A percentile compares a stretch with the other conserved stretches of the same genome.
Conservation (phyloP, 2,888 invertebrate species). For the Drosophila pseudotakahashii region DNA sequence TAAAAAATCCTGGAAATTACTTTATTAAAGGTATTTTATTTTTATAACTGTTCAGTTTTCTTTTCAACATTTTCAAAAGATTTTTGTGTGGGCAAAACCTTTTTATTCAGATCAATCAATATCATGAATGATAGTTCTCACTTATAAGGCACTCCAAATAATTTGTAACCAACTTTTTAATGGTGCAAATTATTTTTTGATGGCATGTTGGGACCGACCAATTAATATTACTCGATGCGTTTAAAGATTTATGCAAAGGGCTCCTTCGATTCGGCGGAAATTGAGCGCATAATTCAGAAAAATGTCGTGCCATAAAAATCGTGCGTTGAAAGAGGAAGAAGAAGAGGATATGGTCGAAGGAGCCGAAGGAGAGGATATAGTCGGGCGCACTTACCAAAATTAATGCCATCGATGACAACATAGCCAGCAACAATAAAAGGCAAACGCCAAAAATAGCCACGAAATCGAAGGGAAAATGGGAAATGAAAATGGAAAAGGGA, state of each 20-base stretch:
- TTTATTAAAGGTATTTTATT: too few relatives aligned
- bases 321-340: slow-evolving; percentile 46
- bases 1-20: too few relatives aligned
- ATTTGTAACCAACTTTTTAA: neutral
- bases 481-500: slow-evolving; percentile 27
- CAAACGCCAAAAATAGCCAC: slow-evolving; percentile 51
- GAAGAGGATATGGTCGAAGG: slow-evolving; percentile 14
- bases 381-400: slow-evolving; percentile 56
- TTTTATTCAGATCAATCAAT: neutral
- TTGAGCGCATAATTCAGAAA: slow-evolving; percentile 80
- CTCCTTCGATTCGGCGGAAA: slow-evolving; percentile 80
- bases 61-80: too few relatives aligned
- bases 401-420: slow-evolving; percentile 81
- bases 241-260: slow-evolving; percentile 13
- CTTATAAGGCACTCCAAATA: neutral
- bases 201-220: slow-evolving; percentile 30
- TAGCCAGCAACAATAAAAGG: slow-evolving; percentile 71
- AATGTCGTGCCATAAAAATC: slow-evolving; percentile 76
- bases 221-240: slow-evolving; percentile 66
- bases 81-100: too few relatives aligned
- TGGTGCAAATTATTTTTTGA: slow-evolving; percentile 20
- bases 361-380: slow-evolving; percentile 15
- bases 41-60: too few relatives aligned
- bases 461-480: slow-evolving; percentile 20
- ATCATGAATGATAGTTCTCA: neutral